These are phyloP conservation scores for Caenorhabditis latens DNA, from an alignment of 1,140 invertebrate genomes.

Conservation along the genomic window DNA sequence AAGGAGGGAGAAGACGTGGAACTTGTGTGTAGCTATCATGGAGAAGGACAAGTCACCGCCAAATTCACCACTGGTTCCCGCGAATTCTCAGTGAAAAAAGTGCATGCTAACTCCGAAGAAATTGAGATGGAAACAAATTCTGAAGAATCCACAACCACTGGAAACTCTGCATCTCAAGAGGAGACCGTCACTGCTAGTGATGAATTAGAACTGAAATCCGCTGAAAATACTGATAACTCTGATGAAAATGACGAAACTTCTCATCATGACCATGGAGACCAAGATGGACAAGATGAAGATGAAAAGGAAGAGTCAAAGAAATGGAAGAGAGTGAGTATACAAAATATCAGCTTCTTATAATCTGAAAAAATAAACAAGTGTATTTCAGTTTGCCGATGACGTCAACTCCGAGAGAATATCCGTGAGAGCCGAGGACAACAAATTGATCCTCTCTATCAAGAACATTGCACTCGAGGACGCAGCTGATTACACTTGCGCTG, in stretches of 20 bases:
- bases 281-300: slow-evolving; percentile 44
- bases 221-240: background rate
- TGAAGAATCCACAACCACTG: background rate
- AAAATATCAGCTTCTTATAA: too few relatives aligned
- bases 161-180: background rate
- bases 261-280: background rate
- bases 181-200: background rate
- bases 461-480: slow-evolving; percentile 60
- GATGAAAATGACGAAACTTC: slow-evolving; percentile 46
- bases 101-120: slow-evolving; percentile 12
- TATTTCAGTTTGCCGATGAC: slow-evolving; percentile 42
- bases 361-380: background rate
- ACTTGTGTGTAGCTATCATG: slow-evolving; percentile 53
- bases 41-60: slow-evolving; percentile 61
- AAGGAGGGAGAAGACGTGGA: slow-evolving; percentile 59
- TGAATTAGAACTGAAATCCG: slow-evolving; percentile 1
- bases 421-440: slow-evolving; percentile 56
- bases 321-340: slow-evolving; percentile 61
- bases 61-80: slow-evolving; percentile 57
- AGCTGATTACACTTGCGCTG: slow-evolving; percentile 62
- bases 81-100: slow-evolving; percentile 50
- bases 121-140: background rate
- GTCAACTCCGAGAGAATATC: slow-evolving; percentile 44
- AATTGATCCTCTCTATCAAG: slow-evolving; percentile 50
- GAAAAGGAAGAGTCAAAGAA: slow-evolving; percentile 57